Base-by-base conservation (phyloP, 2,113 vertebrate genomes). In the Zingel zingel region DNA sequence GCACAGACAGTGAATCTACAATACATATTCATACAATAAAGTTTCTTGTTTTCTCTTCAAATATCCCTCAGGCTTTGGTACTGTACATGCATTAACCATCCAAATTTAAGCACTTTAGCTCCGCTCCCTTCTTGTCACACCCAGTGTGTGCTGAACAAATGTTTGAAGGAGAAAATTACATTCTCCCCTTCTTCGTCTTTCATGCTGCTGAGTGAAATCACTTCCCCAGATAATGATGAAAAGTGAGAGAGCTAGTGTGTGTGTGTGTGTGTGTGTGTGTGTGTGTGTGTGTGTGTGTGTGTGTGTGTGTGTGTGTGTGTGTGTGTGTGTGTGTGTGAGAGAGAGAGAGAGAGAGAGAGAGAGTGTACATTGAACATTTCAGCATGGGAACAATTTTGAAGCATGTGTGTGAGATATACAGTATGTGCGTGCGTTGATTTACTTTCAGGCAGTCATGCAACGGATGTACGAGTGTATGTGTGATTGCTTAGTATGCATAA, bases 161-260 rank as follows among this genome's bases (percentile, higher is more conserved):
- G 83, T 90, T 93, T 89, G 79, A 82, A 77, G 77, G 79, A 86
- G 83, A 87, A 93, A 92, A 89, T 87, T 14, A 75, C 59, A 64
- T 79, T 89, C 54, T 77, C 56, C 39, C 33, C 47, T 50, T 78
- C 70, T 78, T 45, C n/a, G 18, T 69, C 72, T 89, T 86, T 86
- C 78, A 81, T 76, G 57, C 62, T 67, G 48, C 77, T 66, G 67
- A 84, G 59, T 79, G 48, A 76, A 90, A 86, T 75, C 50, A 39
- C 57, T 74, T 84, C 79, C 27, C 76, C 48, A 14, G 73, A 85
- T 82, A 74, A 83, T 68, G 25, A 77, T 18, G 59, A 86, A 72
- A 69, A 25, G 14, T 80, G 64, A 71, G 33, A 18, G 25, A 14
- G 65, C 6, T 16, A 4, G 36, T 12, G 25, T 15, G 39, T 59